Percentiles rank a stretch among this genome's conserved stretches.
These are phyloP conservation scores for Megastigmus dorsalis DNA, from an alignment of 2,888 invertebrate genomes.

Conservation along the genomic window DNA sequence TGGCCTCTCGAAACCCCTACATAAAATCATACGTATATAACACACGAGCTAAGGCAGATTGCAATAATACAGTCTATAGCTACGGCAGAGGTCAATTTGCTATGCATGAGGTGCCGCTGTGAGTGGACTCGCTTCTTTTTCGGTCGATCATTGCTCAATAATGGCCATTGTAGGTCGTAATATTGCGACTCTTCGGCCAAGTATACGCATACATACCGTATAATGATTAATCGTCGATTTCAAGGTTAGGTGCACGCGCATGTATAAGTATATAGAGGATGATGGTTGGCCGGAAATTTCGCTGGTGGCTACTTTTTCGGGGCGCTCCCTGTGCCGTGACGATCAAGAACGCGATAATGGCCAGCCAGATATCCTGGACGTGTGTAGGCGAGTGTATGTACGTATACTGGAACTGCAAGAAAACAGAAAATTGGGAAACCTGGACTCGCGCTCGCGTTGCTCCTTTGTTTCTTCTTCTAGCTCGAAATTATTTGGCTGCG, in stretches of 20 bases:
- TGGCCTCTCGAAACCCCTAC: not conserved
- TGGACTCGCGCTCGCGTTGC: not conserved
- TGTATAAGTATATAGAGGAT: not conserved
- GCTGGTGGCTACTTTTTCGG: slow-evolving; percentile 36
- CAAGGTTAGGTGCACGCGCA: slow-evolving; percentile 28
- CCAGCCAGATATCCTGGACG: not conserved
- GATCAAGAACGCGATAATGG: slow-evolving; percentile 56
- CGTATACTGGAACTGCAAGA: slow-evolving; percentile 25
- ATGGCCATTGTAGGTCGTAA: slow-evolving; percentile 12
- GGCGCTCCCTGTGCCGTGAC: slow-evolving; percentile 47
- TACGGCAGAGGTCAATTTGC: slow-evolving; percentile 5
- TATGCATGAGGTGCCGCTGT: slow-evolving; percentile 9
- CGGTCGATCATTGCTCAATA: slow-evolving; percentile 28
- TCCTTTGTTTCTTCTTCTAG: slow-evolving; percentile 29
- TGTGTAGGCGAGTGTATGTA: too few relatives aligned
- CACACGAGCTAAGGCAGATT: not conserved
- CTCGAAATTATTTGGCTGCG: slow-evolving; percentile 35
- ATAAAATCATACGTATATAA: slow-evolving; percentile 18
- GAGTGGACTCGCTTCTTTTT: slow-evolving; percentile 4
- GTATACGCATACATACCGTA: too few relatives aligned
- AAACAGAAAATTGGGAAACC: slow-evolving; percentile 51
- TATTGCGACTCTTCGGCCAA: too few relatives aligned
- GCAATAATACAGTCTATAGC: too few relatives aligned
- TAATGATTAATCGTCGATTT: slow-evolving; percentile 44
- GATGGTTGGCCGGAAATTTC: slow-evolving; percentile 41